These are phyloP conservation scores for Meteorus cinctellus DNA, from an alignment of 2,888 invertebrate species.

Conservation along the genomic window DNA sequence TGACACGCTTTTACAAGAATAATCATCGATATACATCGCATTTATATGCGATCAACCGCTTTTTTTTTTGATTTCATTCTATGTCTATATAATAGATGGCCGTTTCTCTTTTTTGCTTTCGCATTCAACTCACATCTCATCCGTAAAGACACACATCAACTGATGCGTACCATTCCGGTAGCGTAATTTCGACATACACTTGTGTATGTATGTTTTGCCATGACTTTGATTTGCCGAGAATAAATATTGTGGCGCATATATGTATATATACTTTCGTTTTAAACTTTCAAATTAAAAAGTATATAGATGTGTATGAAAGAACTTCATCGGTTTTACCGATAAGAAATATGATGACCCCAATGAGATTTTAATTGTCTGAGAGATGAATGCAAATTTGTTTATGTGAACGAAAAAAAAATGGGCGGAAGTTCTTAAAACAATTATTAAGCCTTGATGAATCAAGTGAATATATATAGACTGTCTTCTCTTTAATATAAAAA, in stretches of 20 bases:
- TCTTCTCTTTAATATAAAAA: background rate
- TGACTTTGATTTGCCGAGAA: slow-evolving; percentile 19
- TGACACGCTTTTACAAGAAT: slow-evolving; percentile 13
- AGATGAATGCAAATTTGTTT: slow-evolving; percentile 34
- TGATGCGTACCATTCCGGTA: slow-evolving; percentile 15
- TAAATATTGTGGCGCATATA: slow-evolving; percentile 4
- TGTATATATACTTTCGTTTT: slow-evolving; percentile 16
- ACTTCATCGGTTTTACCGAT: background rate
- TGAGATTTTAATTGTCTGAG: slow-evolving; percentile 30
- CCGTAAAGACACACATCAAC: slow-evolving; percentile 5
- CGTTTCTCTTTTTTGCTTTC: slow-evolving; percentile 9
- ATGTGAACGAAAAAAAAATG: slow-evolving; percentile 20
- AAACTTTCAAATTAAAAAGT: slow-evolving; percentile 23
- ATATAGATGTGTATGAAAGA: background rate
- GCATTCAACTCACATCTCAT: slow-evolving; percentile 9
- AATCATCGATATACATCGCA: slow-evolving; percentile 7
- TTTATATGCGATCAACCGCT: slow-evolving; percentile 4
- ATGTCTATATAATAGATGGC: slow-evolving; percentile 2
- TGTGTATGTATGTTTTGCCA: background rate
- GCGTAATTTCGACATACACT: slow-evolving; percentile 1
- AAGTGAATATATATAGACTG: slow-evolving; percentile 17
- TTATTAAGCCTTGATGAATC: slow-evolving; percentile 16
- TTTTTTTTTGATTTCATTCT: background rate
- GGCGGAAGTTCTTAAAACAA: slow-evolving; percentile 31
- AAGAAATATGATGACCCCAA: slow-evolving; percentile 27